Evolutionary conservation across 2,888 invertebrate genomes (phyloP).

Genomic region (Polyommatus iphigenia): DNA sequence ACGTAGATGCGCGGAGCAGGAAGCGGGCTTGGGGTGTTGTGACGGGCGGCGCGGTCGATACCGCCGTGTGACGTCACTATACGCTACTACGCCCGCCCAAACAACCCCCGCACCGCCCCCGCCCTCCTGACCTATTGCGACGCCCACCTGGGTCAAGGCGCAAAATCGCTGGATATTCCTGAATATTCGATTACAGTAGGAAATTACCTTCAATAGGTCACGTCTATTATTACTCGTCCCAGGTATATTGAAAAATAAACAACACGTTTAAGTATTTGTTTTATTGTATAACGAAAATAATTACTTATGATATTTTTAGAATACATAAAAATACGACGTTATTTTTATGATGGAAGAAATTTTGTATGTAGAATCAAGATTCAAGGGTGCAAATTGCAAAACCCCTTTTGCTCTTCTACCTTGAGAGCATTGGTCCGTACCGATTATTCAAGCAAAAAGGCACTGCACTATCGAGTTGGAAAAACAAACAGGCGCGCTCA

Average conservation of each 20-base stretch:
- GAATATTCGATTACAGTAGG: constrained; percentile 37
- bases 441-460: no score
- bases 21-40: constrained; percentile 66
- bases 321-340: no score
- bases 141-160: constrained; percentile 78
- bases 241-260: neutral
- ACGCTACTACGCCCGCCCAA: constrained; percentile 77
- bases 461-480: neutral
- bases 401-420: no score
- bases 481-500: neutral
- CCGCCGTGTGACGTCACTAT: constrained; percentile 74
- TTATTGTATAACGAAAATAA: no score
- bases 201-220: constrained; percentile 8
- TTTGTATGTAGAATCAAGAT: no score
- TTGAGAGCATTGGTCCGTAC: no score
- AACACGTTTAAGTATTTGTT: neutral
- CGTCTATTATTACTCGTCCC: neutral
- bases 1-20: constrained; percentile 62
- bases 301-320: no score
- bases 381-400: no score
- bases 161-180: constrained; percentile 60
- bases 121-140: constrained; percentile 73
- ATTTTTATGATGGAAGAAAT: no score
- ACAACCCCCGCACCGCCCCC: constrained; percentile 58
- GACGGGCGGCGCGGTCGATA: constrained; percentile 73